phyloP scores from a whole-genome alignment of 2,113 vertebrate genomes.

The Rhea pennata region DNA sequence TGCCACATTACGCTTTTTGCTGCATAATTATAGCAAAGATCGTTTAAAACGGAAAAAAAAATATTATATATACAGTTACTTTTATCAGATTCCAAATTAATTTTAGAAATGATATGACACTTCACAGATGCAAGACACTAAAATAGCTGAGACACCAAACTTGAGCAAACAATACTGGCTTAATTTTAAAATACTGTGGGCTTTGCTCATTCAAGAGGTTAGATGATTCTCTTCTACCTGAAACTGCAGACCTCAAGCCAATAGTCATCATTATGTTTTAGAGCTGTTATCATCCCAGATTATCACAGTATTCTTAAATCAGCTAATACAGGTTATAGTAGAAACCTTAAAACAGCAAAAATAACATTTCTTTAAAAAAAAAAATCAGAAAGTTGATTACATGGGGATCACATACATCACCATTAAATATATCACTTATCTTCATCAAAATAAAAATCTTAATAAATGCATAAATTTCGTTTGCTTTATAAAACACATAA shows the following conservation, averaged over 20 bases:
- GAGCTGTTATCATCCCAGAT: not conserved
- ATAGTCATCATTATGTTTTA: not conserved
- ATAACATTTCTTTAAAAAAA: not conserved
- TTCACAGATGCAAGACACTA: not conserved
- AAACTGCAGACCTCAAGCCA: not conserved
- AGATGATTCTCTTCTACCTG: not conserved
- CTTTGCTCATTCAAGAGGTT: not conserved
- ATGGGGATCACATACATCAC: not conserved
- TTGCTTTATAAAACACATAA: constrained; percentile 11
- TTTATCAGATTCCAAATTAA: not conserved
- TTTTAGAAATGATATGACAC: constrained; percentile 10
- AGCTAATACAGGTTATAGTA: not conserved
- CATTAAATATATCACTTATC: not conserved
- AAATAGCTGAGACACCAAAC: not conserved
- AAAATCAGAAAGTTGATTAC: not conserved
- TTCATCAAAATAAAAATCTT: not conserved
- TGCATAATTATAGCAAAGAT: not conserved
- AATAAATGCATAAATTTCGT: not conserved
- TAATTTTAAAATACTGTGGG: not conserved
- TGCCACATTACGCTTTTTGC: not conserved
- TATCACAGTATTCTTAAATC: not conserved
- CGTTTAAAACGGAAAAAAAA: not conserved
- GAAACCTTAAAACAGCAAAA: not conserved
- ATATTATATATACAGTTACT: not conserved
- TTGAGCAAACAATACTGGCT: not conserved